These are phyloP conservation scores for Lycaon pictus DNA, from an alignment of 2,113 vertebrate genomes.

Conservation along the genomic window DNA sequence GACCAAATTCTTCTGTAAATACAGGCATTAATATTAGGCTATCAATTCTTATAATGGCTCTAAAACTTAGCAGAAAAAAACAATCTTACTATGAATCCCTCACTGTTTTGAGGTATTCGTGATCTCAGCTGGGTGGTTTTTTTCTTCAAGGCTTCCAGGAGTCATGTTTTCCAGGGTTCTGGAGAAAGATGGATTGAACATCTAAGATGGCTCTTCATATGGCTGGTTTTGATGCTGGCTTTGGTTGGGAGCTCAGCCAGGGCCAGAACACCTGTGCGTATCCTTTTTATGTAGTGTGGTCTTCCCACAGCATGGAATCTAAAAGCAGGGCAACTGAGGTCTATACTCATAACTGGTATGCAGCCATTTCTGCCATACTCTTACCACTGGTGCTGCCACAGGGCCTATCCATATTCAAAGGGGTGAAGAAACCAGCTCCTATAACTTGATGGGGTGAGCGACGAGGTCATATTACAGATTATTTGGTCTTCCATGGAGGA, in stretches of 20 bases:
- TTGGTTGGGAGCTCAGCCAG: not conserved
- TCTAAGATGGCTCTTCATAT: not conserved
- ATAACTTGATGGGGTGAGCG: not conserved
- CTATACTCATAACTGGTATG: not conserved
- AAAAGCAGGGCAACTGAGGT: not conserved
- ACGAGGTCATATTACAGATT: not conserved
- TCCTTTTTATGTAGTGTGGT: not conserved
- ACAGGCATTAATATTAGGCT: not conserved
- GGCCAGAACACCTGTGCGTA: not conserved
- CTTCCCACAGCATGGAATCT: not conserved
- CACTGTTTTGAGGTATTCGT: not conserved
- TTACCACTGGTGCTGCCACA: not conserved
- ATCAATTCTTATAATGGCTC: not conserved
- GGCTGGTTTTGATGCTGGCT: not conserved
- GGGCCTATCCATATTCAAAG: not conserved
- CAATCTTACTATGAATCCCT: not conserved
- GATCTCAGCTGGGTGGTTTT: not conserved
- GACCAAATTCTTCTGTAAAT: not conserved
- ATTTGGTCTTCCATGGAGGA: conserved; percentile 10
- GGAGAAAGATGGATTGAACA: not conserved
- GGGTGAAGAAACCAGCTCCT: not conserved
- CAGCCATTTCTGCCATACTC: not conserved
- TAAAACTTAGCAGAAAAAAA: not conserved
- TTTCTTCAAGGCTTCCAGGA: not conserved
- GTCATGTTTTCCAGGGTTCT: not conserved